Evolutionary conservation across 2,797 vertebrate species (phyloP), one percentile per base, ranked within the genome.

Genomic region (Typhlichthys eigenmanni): DNA sequence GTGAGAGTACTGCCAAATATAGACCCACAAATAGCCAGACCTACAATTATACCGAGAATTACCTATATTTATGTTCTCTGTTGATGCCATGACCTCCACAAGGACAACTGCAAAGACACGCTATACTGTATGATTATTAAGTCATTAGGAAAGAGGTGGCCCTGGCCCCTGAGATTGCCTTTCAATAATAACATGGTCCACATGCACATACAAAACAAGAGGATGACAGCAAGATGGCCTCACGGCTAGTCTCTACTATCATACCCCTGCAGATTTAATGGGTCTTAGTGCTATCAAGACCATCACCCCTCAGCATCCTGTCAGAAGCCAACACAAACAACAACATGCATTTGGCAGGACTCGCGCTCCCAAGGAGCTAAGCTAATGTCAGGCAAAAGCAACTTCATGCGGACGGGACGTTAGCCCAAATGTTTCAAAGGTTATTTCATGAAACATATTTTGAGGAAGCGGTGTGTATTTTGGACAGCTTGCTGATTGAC

Each of bases 271-370:
- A 86, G 84, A 80, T 78, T 71, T 87, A 88, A 90, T 88, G 81
- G 76, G 80, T 67, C 79, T 74, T 49, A 54, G 56, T 70, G 75
- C 83, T 89, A 91, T 91, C 90, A 75, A 80, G 58, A 43, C 54
- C 81, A 90, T 90, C 88, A 63, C 66, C 9, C 61, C 80, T 66
- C 66, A 17, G 72, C 83, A 90, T 91, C 90, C 89, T 91, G 87
- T 86, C 75, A 64, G 79, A 76, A 74, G 78, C 76, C 72, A 66
- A 32, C 72, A 84, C 81, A 87, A 85, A 84, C 87, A 43, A 86
- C 68, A 71, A 66, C 66, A 69, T 58, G 53, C 72, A 71, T 76
- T 79, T 81, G 53, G 70, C 62, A 74, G 48, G 61, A 58, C 59
- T 51, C 45, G 11, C 34, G 74, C 24, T 29, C 24, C 24, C 24